Evolutionary conservation across 2,888 invertebrate species (phyloP), one percentile per base, ranked within the genome.

Genomic region (Drosophila maculinotata): DNA sequence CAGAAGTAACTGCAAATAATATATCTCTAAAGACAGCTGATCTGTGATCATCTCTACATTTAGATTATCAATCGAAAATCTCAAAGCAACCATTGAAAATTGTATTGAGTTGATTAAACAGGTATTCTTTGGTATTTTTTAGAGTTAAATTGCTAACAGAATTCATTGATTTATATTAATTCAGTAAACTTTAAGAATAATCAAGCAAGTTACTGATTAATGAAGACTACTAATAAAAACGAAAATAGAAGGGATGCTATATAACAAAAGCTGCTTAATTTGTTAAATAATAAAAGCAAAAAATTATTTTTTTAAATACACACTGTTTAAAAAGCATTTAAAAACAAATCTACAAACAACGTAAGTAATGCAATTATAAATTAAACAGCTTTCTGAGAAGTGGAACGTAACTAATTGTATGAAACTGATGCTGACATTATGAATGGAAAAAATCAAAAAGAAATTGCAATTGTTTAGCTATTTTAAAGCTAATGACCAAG

Each of bases 351-450:
- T 28, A 8, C 2, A 8, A 28, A 1, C 8, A 25, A n/a, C 1
- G 0, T n/a, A 5, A n/a, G 12, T 35, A 15, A 36, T 15, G 8
- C n/a, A 39, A 14, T 9, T 17, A 38, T 0, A 7, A 26, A 26
- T 17, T n/a, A 7, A 42, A 15, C 58, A 42, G n/a, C 14, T 58
- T 57, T 41, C 23, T 26, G 20, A 26, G 9, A 58, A 33, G 6
- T 58, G 33, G 58, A 35, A 42, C 58, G 58, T n/a, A 33, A 42
- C 42, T 3, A 35, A 57, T 41, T n/a, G 47, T 14, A 47, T 25
- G 33, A 10, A 33, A 36, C 2, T 2, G 2, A 20, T 20, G 10
- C 23, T 35, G 10, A n/a, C 26, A 41, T 28, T 17, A 12, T 2
- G 15, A 10, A 9, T n/a, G 28, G n/a, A 1, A 6, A 15, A 9